These are phyloP conservation scores for Brachionus manjavacas DNA, from an alignment of 1,140 invertebrate species.

Conservation along the genomic window DNA sequence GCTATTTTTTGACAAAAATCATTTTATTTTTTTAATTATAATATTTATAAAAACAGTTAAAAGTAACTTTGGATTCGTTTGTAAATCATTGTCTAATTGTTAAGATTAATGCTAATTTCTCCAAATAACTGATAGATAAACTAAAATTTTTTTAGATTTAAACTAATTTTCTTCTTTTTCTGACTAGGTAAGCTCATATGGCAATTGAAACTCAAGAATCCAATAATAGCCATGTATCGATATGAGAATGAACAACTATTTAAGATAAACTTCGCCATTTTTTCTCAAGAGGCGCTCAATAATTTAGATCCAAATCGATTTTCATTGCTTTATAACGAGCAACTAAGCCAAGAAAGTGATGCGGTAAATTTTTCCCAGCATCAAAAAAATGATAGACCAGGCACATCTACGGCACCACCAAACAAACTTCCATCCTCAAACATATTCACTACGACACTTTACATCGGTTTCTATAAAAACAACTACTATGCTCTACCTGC, in stretches of 20 bases:
- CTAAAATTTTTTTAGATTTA: too few relatives aligned
- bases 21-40: too few relatives aligned
- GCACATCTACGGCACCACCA: neutral
- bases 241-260: conserved; percentile 69
- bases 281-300: conserved; percentile 75
- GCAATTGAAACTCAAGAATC: conserved; percentile 78
- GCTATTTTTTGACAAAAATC: too few relatives aligned
- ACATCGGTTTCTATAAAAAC: conserved; percentile 80
- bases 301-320: conserved; percentile 61
- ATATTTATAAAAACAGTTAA: too few relatives aligned
- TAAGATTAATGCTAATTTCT: too few relatives aligned
- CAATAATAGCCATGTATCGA: conserved; percentile 82
- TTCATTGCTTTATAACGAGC: conserved; percentile 49
- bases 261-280: conserved; percentile 79
- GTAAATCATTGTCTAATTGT: too few relatives aligned
- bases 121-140: too few relatives aligned
- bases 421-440: conserved; percentile 18
- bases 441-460: conserved; percentile 73
- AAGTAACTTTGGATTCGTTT: too few relatives aligned
- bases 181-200: conserved; percentile 66
- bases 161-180: neutral
- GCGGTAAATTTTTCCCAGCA: conserved; percentile 53
- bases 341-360: conserved; percentile 50
- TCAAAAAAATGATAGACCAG: neutral
- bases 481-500: conserved; percentile 85